Conservation (phyloP, 2,113 vertebrate genomes). For the Noctilio leporinus region DNA sequence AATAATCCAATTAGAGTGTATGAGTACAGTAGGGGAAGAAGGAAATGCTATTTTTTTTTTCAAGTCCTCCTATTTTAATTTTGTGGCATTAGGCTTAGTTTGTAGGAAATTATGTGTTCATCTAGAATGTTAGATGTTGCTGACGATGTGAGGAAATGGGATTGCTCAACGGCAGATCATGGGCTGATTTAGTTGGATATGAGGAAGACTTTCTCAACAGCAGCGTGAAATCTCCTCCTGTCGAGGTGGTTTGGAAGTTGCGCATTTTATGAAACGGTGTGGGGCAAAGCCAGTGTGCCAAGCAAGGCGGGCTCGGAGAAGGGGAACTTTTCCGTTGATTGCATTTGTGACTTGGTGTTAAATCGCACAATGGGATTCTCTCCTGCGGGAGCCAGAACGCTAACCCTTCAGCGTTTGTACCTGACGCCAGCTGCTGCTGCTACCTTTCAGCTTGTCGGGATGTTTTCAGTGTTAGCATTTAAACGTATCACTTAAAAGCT, state of each 20-base stretch:
- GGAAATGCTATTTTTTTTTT: not conserved
- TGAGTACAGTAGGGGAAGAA: not conserved
- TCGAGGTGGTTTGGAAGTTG: conserved; percentile 27
- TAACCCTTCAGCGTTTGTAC: not conserved
- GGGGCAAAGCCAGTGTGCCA: conserved; percentile 41
- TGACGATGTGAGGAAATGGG: conserved; percentile 40
- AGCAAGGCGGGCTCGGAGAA: not conserved
- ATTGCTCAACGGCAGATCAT: conserved; percentile 49
- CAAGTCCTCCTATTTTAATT: not conserved
- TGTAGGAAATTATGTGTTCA: not conserved
- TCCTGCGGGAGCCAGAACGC: not conserved
- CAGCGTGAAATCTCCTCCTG: conserved; percentile 33
- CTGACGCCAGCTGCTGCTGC: not conserved
- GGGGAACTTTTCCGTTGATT: not conserved
- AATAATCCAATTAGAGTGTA: not conserved
- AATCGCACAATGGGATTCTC: not conserved
- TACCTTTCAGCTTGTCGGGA: not conserved
- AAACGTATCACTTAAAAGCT: not conserved
- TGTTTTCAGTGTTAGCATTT: not conserved
- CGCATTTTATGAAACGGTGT: conserved; percentile 52
- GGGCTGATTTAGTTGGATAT: conserved; percentile 38
- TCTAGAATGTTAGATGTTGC: not conserved
- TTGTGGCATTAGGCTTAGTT: not conserved
- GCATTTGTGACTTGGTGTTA: not conserved
- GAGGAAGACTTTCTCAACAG: conserved; percentile 64